Evolutionary conservation across 2,888 invertebrate species (phyloP).

Genomic region (Endotricha flammealis): DNA sequence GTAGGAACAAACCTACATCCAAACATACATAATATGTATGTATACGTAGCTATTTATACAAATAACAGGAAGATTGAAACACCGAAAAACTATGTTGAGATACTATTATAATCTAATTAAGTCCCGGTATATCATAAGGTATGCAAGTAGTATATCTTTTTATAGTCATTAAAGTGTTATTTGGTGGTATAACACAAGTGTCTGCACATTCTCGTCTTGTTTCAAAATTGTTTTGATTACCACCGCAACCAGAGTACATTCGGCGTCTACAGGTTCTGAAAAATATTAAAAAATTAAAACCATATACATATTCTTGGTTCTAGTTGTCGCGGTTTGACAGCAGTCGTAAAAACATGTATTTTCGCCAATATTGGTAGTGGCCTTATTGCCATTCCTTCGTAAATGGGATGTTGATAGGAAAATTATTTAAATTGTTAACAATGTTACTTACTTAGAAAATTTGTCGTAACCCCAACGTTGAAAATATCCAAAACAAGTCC

Average conservation of each 20-base stretch:
- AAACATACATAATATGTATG: too few relatives aligned
- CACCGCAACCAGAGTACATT: slow-evolving; percentile 61
- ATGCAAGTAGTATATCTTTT: slow-evolving; percentile 32
- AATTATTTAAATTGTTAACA: neutral
- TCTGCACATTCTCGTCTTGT: slow-evolving; percentile 36
- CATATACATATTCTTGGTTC: neutral
- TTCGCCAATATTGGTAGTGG: too few relatives aligned
- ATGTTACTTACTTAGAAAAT: slow-evolving; percentile 38
- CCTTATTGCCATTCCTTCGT: too few relatives aligned
- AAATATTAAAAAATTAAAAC: slow-evolving; percentile 10
- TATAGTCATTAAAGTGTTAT: slow-evolving; percentile 33
- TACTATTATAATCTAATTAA: neutral
- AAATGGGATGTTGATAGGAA: too few relatives aligned
- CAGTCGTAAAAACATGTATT: too few relatives aligned
- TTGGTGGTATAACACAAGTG: slow-evolving; percentile 41
- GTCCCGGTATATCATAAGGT: slow-evolving; percentile 24
- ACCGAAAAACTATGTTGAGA: too few relatives aligned
- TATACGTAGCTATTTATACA: too few relatives aligned
- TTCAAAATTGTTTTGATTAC: slow-evolving; percentile 64
- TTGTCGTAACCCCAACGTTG: slow-evolving; percentile 52
- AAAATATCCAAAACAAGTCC: slow-evolving; percentile 55
- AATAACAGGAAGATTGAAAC: too few relatives aligned
- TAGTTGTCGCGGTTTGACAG: too few relatives aligned
- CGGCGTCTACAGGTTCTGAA: slow-evolving; percentile 47
- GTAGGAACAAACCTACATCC: too few relatives aligned